Evolutionary conservation across 2,888 invertebrate species (phyloP), one percentile per base, ranked within the genome.

Genomic region (Parapristionchus giblindavisi): DNA sequence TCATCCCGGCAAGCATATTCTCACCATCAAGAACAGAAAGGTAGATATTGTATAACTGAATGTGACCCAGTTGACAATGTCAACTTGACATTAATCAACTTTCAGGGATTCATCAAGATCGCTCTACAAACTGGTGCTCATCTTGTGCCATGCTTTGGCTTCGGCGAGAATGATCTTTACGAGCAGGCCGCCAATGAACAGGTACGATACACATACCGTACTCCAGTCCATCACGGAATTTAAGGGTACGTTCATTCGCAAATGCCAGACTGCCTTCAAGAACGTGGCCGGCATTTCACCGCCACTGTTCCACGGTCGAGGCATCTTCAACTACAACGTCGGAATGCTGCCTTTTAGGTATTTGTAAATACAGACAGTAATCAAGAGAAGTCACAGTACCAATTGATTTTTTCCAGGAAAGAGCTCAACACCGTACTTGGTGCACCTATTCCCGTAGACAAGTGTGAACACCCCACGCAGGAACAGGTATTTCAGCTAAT

Each of bases 241-340:
- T 48, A 34, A 74, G 68, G 83, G 83, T 17, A 80, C 83, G 0
- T 61, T 76, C 27, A 78, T 80, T 8, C 65, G 85, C 36, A 58
- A 71, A 27, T 77, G 85, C 51, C 83, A 87, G 77, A 80, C 78
- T 14, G 68, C 71, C 21, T 77, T 88, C 78, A 88, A 88, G 60
- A 83, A 83, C 38, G 58, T 85, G 4, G 74, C 87, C 32, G 89
- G 89, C 27, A 89, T 89, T 79, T 88, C 89, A 3, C 88, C 89
- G 2, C 89, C 89, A 3, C 73, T 89, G 4, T 89, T 90, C 79
- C 85, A 88, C 75, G 90, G 90, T 3, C 90, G 97, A 48, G 97
- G 97, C 3, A 90, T 96, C 77, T 94, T 97, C 88, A 96, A 97
- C 88, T 96, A 96, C 87, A 92, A 92, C 0, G 93, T 93, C 87